phyloP scores from a whole-genome alignment of 2,113 vertebrate genomes.

The Pteruthius melanotis region DNA sequence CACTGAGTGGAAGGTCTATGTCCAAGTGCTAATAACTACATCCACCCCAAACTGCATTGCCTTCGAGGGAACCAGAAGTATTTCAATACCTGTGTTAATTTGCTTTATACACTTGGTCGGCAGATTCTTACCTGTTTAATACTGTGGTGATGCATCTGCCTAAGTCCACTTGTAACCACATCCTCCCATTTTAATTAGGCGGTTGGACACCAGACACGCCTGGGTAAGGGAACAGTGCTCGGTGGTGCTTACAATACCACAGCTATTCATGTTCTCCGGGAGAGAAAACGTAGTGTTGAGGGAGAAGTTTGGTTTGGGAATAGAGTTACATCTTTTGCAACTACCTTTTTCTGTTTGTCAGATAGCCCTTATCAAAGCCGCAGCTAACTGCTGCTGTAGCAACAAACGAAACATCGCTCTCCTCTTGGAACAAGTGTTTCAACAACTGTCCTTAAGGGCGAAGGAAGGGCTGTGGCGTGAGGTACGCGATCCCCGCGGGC shows the following conservation, averaged over 20 bases:
- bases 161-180: neutral
- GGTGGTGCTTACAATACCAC: fast-evolving
- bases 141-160: neutral
- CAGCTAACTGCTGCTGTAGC: neutral
- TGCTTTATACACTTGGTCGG: neutral
- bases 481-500: neutral
- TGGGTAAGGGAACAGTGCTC: too few relatives aligned
- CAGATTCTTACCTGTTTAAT: neutral
- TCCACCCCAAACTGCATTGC: too few relatives aligned
- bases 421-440: neutral
- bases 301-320: neutral
- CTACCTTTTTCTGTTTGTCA: neutral
- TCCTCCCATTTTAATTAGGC: neutral
- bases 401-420: neutral
- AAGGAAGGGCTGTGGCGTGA: neutral
- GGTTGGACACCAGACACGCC: neutral
- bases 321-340: neutral
- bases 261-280: neutral
- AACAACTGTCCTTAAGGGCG: fast-evolving
- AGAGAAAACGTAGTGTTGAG: neutral
- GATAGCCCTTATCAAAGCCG: neutral
- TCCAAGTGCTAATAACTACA: neutral
- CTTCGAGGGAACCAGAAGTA: neutral
- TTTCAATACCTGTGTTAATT: neutral
- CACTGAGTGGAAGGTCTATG: neutral